Percentiles rank a stretch among this genome's conserved stretches.
Conservation (phyloP, 2,797 vertebrate species). For the Steatocranus sp. region DNA sequence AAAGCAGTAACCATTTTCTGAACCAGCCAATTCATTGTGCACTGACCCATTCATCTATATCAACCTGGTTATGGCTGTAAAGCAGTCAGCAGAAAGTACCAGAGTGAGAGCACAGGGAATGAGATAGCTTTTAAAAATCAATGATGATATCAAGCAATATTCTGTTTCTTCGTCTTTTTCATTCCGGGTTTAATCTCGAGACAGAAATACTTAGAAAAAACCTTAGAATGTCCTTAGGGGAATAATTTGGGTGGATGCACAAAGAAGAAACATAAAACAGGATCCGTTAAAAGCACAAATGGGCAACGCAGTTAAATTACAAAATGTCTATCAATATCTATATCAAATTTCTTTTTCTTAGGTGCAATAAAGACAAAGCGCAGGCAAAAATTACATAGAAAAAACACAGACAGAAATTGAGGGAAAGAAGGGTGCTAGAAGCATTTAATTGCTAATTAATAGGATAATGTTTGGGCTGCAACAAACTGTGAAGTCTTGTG, state of each 20-base stretch:
- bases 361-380: not conserved
- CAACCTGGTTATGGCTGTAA: constrained; percentile 14
- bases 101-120: constrained; percentile 4
- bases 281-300: not conserved
- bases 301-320: not conserved
- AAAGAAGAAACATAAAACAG: not conserved
- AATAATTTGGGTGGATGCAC: not conserved
- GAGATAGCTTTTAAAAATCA: constrained; percentile 36
- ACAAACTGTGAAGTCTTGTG: constrained; percentile 56
- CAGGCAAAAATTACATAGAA: not conserved
- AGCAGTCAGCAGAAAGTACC: not conserved
- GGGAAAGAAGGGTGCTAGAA: constrained; percentile 16
- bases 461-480: constrained; percentile 55
- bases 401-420: constrained; percentile 23
- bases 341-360: not conserved
- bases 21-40: not conserved
- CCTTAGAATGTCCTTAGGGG: not conserved
- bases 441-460: constrained; percentile 67
- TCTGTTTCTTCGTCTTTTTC: not conserved
- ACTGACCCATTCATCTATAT: not conserved
- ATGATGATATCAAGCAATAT: not conserved
- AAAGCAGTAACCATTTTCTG: not conserved
- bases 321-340: not conserved
- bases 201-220: not conserved
- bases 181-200: not conserved